Evolutionary conservation across 2,113 vertebrate species (phyloP).

Genomic region (Alosa alosa): DNA sequence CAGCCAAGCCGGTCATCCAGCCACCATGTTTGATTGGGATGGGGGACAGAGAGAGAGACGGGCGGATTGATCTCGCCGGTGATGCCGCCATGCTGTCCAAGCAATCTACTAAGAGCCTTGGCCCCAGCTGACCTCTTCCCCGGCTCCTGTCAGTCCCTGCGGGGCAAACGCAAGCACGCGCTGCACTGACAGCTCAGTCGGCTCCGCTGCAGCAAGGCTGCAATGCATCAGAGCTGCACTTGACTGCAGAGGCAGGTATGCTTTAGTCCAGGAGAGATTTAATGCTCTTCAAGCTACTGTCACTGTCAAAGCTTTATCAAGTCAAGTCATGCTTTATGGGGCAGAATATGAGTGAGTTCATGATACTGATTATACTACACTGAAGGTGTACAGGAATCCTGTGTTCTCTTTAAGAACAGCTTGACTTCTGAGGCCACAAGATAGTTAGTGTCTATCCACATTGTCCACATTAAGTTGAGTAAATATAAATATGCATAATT

Average conservation of each 20-base stretch:
- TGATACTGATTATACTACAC: neutral
- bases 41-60: neutral
- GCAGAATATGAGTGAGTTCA: neutral
- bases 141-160: neutral
- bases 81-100: neutral
- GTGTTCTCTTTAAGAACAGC: no score
- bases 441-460: no score
- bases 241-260: neutral
- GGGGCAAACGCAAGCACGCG: neutral
- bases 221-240: neutral
- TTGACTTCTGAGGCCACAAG: no score
- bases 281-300: neutral
- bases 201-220: neutral
- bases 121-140: neutral
- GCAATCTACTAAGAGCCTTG: conserved; percentile 16
- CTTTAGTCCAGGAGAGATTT: neutral
- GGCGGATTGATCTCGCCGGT: neutral
- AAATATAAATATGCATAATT: no score
- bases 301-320: no score
- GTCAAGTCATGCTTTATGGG: neutral
- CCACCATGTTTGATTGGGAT: neutral
- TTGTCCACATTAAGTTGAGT: no score
- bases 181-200: neutral
- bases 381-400: no score
- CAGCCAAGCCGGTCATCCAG: neutral